Percentiles rank a stretch among this genome's conserved stretches.
phyloP scores from a whole-genome alignment of 2,113 vertebrate species.

The Bambusicola thoracicus region DNA sequence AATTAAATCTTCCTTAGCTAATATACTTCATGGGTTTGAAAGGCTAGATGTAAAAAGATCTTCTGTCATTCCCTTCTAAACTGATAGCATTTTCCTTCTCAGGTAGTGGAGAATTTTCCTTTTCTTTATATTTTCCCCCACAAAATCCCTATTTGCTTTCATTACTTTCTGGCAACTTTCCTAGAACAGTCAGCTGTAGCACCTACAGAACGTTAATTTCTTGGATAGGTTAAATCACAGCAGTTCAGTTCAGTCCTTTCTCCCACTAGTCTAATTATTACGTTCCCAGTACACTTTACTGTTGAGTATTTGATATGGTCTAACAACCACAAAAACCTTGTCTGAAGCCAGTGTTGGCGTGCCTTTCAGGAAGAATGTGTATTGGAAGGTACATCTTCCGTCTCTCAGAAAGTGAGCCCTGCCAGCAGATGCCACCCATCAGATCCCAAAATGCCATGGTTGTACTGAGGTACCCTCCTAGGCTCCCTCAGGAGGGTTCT shows the following conservation, averaged over 20 bases:
- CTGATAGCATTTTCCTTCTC: background rate
- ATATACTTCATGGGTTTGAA: constrained; percentile 6
- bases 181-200: constrained; percentile 1
- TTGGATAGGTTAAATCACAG: constrained; percentile 8
- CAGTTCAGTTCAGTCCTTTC: background rate
- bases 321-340: background rate
- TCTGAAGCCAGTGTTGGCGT: background rate
- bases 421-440: background rate
- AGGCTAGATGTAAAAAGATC: constrained; percentile 28
- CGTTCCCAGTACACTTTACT: background rate
- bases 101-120: background rate
- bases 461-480: background rate
- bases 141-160: constrained; percentile 32
- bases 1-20: constrained; percentile 23
- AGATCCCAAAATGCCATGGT: background rate
- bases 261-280: background rate
- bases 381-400: background rate
- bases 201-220: background rate
- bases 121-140: background rate
- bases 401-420: background rate
- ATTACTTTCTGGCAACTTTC: constrained; percentile 31
- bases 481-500: background rate
- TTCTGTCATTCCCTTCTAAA: constrained; percentile 30
- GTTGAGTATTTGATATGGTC: background rate
- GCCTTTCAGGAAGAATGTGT: background rate